phyloP scores from a whole-genome alignment of 2,113 vertebrate genomes.

The Saccopteryx leptura region DNA sequence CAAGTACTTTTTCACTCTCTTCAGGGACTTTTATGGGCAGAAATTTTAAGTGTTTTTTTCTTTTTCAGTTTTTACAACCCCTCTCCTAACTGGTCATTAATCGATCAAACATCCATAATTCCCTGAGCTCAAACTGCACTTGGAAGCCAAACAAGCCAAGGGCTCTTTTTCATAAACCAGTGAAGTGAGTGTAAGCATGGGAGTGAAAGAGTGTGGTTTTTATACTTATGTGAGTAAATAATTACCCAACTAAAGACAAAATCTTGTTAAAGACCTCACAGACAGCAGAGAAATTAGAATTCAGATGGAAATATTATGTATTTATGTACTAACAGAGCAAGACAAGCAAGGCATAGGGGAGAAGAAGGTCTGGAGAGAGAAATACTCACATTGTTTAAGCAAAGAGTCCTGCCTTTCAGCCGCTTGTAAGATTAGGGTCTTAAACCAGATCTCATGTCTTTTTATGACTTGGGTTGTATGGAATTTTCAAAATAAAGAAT shows the following conservation, averaged over 20 bases:
- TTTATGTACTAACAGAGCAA: not conserved
- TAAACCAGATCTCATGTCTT: not conserved
- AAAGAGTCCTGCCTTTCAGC: not conserved
- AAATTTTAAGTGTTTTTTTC: not conserved
- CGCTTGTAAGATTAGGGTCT: not conserved
- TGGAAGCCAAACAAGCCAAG: constrained; percentile 23
- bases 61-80: not conserved
- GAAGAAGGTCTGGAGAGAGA: not conserved
- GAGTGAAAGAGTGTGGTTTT: not conserved
- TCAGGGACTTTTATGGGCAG: constrained; percentile 26
- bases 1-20: not conserved
- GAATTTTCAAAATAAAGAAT: constrained; percentile 49
- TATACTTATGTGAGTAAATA: constrained; percentile 10
- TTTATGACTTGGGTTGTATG: not conserved
- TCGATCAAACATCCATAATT: constrained; percentile 15
- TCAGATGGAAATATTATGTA: not conserved
- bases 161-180: not conserved
- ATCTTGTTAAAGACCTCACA: not conserved
- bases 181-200: not conserved
- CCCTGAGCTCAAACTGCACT: not conserved
- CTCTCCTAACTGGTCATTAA: not conserved
- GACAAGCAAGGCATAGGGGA: not conserved
- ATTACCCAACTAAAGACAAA: not conserved
- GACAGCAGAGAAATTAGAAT: not conserved
- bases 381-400: not conserved